Conservation (phyloP, 2,113 vertebrate species). For the Alligator mississippiensis region DNA sequence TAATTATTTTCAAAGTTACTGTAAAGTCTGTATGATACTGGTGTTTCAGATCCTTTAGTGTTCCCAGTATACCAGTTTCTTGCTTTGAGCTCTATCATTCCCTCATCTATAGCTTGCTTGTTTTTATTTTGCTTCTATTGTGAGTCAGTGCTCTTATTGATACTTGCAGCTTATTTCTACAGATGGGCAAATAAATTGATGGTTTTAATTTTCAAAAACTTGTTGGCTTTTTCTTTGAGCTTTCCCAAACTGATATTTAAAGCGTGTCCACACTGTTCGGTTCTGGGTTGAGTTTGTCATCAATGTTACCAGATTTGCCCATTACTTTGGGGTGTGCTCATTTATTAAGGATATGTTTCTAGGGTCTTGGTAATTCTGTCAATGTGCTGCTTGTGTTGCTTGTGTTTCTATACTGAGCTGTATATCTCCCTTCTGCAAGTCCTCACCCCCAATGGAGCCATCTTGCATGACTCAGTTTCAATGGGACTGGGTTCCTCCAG, state of each 20-base stretch:
- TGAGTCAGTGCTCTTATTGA: background rate
- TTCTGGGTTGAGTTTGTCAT: too few species aligned
- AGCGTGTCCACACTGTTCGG: too few species aligned
- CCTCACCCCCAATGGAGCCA: too few species aligned
- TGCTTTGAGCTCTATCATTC: background rate
- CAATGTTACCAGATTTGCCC: too few species aligned
- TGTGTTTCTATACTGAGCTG: too few species aligned
- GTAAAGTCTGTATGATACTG: background rate
- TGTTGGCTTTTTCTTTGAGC: background rate
- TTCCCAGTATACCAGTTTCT: background rate
- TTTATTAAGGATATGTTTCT: too few species aligned
- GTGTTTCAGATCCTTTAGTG: background rate
- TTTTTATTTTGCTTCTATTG: background rate
- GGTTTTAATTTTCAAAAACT: accelerated
- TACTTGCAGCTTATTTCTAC: background rate
- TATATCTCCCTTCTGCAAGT: too few species aligned
- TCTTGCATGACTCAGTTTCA: too few species aligned
- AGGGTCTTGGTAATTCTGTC: too few species aligned
- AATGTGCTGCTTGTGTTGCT: too few species aligned
- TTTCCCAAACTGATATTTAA: background rate
- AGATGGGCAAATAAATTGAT: background rate
- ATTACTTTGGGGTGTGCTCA: too few species aligned
- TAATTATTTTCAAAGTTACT: background rate
- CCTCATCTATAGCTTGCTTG: background rate
- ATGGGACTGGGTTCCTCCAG: too few species aligned